phyloP scores from a whole-genome alignment of 2,113 vertebrate genomes.

The Anoura caudifer region DNA sequence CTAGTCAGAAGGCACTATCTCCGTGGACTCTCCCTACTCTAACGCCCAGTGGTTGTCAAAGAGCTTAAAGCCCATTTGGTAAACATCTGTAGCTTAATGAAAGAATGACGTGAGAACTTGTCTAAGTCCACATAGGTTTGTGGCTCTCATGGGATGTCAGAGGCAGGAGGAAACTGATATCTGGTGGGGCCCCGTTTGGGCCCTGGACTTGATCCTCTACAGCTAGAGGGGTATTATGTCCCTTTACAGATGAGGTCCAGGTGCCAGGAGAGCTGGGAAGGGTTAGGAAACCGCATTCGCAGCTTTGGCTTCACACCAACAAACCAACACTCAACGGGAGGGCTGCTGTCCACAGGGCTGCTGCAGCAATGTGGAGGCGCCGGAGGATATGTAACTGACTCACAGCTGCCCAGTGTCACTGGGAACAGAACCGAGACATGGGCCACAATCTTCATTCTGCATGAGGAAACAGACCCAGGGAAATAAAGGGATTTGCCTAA shows the following conservation, averaged over 20 bases:
- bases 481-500: background rate
- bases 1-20: background rate
- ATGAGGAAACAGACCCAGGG: background rate
- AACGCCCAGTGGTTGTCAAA: background rate
- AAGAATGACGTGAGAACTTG: background rate
- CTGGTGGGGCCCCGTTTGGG: background rate
- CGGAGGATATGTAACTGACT: accelerated
- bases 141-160: too few species aligned
- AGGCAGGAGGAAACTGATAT: background rate
- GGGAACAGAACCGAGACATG: background rate
- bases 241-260: background rate
- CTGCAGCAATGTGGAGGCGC: background rate
- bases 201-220: background rate
- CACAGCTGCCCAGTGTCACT: accelerated
- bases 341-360: accelerated
- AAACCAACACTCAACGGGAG: too few species aligned
- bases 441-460: background rate
- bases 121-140: background rate
- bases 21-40: background rate
- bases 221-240: accelerated
- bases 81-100: background rate
- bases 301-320: background rate
- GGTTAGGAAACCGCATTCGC: background rate
- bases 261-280: background rate
- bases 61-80: background rate